Base-by-base conservation (phyloP, 2,113 vertebrate species). In the Mustela nigripes region DNA sequence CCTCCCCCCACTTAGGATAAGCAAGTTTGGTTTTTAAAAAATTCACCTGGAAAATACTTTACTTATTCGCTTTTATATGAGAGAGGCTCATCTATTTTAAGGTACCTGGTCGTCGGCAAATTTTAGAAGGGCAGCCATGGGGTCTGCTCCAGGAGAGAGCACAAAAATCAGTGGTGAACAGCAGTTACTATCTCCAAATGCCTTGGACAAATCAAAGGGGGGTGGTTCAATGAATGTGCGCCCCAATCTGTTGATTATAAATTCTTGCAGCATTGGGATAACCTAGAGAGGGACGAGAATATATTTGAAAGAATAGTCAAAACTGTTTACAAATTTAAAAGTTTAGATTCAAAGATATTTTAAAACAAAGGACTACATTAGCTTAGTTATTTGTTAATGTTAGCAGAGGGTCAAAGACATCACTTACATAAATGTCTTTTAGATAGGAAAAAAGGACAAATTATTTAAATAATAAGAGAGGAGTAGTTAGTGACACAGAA, bases 21-120 rank as follows among this genome's bases (percentile, higher is more conserved):
- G 11, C 2, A 71, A 67, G 2, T 14, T 28, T 79, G 28, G 78
- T 48, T 39, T 60, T 33, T 53, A 15, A 74, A 73, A 76, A 31
- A 45, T 33, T 22, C 36, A 15, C 11, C 12, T 58, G n/a, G 33
- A 56, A 58, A 81, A 26, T 81, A 22, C 12, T 24, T 21, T 56
- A n/a, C 21, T 22, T n/a, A 22, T 81, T 22, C 33, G n/a, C 33
- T 58, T 81, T 58, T 36, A 24, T 16, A 73, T 58, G 60, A 39
- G 1, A 58, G 31, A 65, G 18, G 11, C 26, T 24, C 6, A 21
- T 85, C 14, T 78, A 1, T 42, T 65, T 63, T 58, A 76, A 67
- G 33, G 88, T 98, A 99, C 99, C 99, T 99, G 99, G 98, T 99
- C 99, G 71, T 99, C 99, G 82, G 99, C 99, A 92, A 99, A 99